Conservation (phyloP, 2,888 invertebrate genomes). For the Notodonta ziczac region DNA sequence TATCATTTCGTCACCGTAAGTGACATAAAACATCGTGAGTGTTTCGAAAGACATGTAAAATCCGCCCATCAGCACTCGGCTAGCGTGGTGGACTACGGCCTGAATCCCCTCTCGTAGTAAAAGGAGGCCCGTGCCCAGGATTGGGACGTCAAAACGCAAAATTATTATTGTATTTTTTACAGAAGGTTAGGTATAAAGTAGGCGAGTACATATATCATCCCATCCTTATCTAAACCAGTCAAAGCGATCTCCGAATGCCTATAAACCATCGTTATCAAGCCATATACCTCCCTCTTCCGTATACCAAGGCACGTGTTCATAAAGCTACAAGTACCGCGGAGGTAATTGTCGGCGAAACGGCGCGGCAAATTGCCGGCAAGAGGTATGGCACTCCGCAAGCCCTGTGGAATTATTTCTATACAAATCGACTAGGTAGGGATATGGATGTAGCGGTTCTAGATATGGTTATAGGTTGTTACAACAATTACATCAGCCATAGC, state of each 20-base stretch:
- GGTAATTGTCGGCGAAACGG: conserved; percentile 74
- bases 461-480: conserved; percentile 4
- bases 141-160: too few relatives aligned
- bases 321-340: conserved; percentile 48
- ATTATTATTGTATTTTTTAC: too few relatives aligned
- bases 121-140: too few relatives aligned
- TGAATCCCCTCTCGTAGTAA: too few relatives aligned
- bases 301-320: conserved; percentile 38
- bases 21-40: too few relatives aligned
- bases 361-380: conserved; percentile 74
- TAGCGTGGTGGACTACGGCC: too few relatives aligned
- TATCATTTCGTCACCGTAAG: too few relatives aligned
- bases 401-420: conserved; percentile 71
- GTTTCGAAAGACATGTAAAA: too few relatives aligned
- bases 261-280: conserved; percentile 7
- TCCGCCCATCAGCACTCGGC: too few relatives aligned
- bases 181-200: too few relatives aligned
- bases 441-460: conserved; percentile 24
- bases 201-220: background rate
- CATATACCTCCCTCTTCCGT: conserved; percentile 1
- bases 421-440: conserved; percentile 56
- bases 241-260: background rate
- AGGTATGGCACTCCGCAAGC: conserved; percentile 57
- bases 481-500: too few relatives aligned
- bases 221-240: background rate